phyloP scores from a whole-genome alignment of 2,113 vertebrate genomes.

The Hemicordylus capensis region DNA sequence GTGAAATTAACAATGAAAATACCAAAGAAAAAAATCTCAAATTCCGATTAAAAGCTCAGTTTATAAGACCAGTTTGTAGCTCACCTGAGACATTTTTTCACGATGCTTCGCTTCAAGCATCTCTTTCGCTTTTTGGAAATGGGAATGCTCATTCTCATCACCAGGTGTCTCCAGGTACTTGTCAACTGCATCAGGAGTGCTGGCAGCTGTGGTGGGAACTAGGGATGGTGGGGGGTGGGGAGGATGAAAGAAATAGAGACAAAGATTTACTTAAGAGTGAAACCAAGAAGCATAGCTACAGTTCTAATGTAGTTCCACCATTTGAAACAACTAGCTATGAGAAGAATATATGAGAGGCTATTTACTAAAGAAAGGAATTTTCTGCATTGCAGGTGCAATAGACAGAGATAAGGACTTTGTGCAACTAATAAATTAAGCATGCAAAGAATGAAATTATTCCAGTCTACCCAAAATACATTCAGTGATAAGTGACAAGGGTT shows the following conservation, averaged over 20 bases:
- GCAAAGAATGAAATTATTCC: background rate
- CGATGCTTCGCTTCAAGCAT: constrained; percentile 95
- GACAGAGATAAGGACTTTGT: background rate
- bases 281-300: background rate
- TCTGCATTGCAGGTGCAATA: background rate
- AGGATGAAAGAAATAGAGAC: background rate
- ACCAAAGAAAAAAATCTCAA: too few relatives aligned
- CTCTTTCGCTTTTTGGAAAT: constrained; percentile 98
- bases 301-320: background rate
- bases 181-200: constrained; percentile 93
- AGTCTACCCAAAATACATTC: background rate
- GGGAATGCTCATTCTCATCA: constrained; percentile 95
- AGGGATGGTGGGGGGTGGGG: too few relatives aligned
- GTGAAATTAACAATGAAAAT: too few relatives aligned
- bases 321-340: background rate
- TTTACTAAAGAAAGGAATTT: background rate
- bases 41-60: background rate
- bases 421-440: constrained; percentile 32
- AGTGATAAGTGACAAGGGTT: constrained; percentile 1
- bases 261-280: constrained; percentile 21
- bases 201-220: constrained; percentile 94
- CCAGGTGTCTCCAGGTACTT: constrained; percentile 95
- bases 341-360: background rate
- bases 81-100: constrained; percentile 96
- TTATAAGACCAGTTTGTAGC: background rate